These are phyloP conservation scores for Selenia dentaria DNA, from an alignment of 2,888 invertebrate species.

Conservation along the genomic window DNA sequence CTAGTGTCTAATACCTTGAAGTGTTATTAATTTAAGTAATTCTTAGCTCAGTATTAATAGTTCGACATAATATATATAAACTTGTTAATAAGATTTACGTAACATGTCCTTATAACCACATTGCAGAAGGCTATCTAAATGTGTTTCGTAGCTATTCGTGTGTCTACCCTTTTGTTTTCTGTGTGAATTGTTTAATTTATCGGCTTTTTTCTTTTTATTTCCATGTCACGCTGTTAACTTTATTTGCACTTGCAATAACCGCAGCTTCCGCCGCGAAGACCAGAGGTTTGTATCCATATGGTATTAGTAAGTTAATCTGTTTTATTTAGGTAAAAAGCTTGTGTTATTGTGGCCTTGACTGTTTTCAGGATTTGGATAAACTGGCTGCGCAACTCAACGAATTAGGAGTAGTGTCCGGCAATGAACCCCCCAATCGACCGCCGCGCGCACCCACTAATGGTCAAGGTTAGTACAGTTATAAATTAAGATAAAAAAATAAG, in stretches of 20 bases:
- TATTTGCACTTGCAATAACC: conserved; percentile 77
- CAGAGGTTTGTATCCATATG: conserved; percentile 90
- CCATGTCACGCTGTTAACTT: conserved; percentile 81
- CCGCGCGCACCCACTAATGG: conserved; percentile 77
- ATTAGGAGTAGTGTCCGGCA: conserved; percentile 92
- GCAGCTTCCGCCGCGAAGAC: conserved; percentile 94
- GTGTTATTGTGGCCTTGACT: conserved; percentile 1
- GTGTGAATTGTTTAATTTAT: conserved; percentile 48
- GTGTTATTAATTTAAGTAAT: too few relatives aligned
- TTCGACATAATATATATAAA: too few relatives aligned
- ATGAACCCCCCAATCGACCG: conserved; percentile 86
- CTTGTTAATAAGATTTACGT: too few relatives aligned
- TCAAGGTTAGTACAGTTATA: conserved; percentile 67
- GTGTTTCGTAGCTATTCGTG: conserved; percentile 13
- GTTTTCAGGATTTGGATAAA: conserved; percentile 95
- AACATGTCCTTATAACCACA: too few relatives aligned
- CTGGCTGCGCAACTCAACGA: conserved; percentile 98
- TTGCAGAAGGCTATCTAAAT: neutral
- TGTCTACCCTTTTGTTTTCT: conserved; percentile 33
- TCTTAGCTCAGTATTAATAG: too few relatives aligned
- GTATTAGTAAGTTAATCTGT: conserved; percentile 15
- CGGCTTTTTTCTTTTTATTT: conserved; percentile 73
- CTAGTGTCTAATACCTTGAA: too few relatives aligned
- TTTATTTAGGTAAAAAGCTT: neutral
- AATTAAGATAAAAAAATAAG: too few relatives aligned